These are phyloP conservation scores for Dromiciops gliroides DNA, from an alignment of 2,113 vertebrate species.

Conservation along the genomic window DNA sequence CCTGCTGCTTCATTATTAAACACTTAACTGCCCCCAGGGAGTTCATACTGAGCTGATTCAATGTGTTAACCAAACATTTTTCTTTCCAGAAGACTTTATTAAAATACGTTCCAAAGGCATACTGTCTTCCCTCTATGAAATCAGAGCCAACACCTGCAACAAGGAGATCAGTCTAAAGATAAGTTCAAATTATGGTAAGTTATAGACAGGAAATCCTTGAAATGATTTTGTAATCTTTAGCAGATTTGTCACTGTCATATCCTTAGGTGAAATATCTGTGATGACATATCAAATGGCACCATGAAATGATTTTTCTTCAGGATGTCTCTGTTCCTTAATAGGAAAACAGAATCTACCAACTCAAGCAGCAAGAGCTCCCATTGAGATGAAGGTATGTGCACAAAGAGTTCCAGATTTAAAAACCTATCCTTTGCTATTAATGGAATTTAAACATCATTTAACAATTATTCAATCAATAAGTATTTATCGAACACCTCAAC, in stretches of 20 bases:
- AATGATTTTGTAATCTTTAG: background rate
- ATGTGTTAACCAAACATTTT: background rate
- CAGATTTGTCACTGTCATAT: background rate
- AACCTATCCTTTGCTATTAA: background rate
- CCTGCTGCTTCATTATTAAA: background rate
- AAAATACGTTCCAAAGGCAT: background rate
- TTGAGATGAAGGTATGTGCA: background rate
- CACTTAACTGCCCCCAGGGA: background rate
- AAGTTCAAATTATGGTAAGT: background rate
- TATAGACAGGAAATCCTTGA: background rate
- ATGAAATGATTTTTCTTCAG: background rate
- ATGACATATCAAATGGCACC: background rate
- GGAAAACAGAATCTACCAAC: background rate
- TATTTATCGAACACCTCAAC: background rate
- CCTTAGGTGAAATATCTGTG: background rate
- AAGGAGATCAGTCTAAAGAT: background rate
- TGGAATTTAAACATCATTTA: background rate
- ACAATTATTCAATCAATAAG: background rate
- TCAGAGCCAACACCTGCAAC: background rate
- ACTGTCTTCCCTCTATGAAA: background rate
- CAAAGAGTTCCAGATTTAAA: background rate
- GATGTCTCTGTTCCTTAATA: background rate
- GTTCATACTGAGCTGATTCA: background rate
- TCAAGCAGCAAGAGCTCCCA: background rate
- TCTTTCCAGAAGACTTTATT: background rate